phyloP scores from a whole-genome alignment of 2,888 invertebrate genomes.

The Galerucella calmariensis region DNA sequence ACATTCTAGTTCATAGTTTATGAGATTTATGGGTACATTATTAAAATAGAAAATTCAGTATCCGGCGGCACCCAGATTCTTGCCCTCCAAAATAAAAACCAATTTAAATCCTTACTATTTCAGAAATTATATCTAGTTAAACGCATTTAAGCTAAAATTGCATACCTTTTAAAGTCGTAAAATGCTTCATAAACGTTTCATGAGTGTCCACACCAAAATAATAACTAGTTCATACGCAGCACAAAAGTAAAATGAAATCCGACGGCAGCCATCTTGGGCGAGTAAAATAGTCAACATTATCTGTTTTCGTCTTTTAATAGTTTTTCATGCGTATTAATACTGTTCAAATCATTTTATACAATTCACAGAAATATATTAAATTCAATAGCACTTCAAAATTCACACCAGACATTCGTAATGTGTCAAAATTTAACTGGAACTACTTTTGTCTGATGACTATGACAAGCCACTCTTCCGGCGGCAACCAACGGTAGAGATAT shows the following conservation, averaged over 20 bases:
- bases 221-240: constrained; percentile 42
- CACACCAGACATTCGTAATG: constrained; percentile 12
- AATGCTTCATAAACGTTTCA: constrained; percentile 40
- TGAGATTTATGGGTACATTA: neutral
- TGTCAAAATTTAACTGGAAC: constrained; percentile 24
- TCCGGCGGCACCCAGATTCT: constrained; percentile 26
- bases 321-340: constrained; percentile 55
- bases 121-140: constrained; percentile 21
- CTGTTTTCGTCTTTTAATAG: constrained; percentile 66
- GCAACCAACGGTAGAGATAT: constrained; percentile 45
- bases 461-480: constrained; percentile 56
- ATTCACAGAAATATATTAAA: constrained; percentile 52
- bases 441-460: constrained; percentile 47
- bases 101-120: constrained; percentile 4
- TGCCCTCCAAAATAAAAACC: constrained; percentile 27
- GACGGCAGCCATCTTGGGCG: constrained; percentile 66
- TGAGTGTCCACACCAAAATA: constrained; percentile 35
- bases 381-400: constrained; percentile 5
- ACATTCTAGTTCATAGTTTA: neutral
- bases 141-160: constrained; percentile 16
- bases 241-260: constrained; percentile 55
- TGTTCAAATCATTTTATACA: constrained; percentile 50
- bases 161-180: constrained; percentile 26
- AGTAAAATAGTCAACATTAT: constrained; percentile 64
- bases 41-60: constrained; percentile 17